These are phyloP conservation scores for Coluber constrictor DNA, from an alignment of 2,797 vertebrate species.

Conservation along the genomic window DNA sequence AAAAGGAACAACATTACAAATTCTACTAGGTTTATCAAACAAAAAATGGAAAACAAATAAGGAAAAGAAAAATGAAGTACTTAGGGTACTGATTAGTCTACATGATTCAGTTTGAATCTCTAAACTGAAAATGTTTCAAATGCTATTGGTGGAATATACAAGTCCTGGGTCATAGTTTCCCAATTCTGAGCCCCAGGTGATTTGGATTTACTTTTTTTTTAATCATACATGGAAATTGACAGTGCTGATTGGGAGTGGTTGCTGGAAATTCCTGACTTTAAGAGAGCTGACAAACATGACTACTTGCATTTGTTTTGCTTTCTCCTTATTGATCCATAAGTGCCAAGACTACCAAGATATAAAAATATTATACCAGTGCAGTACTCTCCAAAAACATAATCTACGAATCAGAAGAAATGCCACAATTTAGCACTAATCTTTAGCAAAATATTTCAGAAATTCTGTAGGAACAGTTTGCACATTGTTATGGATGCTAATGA, in stretches of 20 bases:
- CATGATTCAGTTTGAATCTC: not conserved
- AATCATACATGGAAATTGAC: not conserved
- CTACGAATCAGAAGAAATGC: not conserved
- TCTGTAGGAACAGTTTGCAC: not conserved
- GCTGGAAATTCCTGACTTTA: not conserved
- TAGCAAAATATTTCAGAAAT: not conserved
- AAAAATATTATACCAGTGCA: not conserved
- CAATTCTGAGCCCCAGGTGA: not conserved
- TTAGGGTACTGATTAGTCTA: not conserved
- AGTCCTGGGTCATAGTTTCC: not conserved
- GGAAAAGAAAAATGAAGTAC: not conserved
- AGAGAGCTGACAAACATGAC: not conserved
- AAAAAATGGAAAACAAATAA: not conserved
- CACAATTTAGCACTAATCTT: not conserved
- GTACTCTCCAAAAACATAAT: not conserved
- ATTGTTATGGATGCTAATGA: not conserved
- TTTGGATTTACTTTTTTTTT: not conserved
- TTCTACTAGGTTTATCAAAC: not conserved
- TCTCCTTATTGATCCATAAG: not conserved
- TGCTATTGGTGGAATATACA: not conserved
- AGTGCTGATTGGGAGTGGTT: not conserved
- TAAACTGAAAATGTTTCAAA: not conserved
- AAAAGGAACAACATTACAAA: slow-evolving; percentile 8
- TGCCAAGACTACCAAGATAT: not conserved
- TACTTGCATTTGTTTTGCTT: not conserved